Conservation (phyloP, 2,797 vertebrate species). For the Fundulus diaphanus region DNA sequence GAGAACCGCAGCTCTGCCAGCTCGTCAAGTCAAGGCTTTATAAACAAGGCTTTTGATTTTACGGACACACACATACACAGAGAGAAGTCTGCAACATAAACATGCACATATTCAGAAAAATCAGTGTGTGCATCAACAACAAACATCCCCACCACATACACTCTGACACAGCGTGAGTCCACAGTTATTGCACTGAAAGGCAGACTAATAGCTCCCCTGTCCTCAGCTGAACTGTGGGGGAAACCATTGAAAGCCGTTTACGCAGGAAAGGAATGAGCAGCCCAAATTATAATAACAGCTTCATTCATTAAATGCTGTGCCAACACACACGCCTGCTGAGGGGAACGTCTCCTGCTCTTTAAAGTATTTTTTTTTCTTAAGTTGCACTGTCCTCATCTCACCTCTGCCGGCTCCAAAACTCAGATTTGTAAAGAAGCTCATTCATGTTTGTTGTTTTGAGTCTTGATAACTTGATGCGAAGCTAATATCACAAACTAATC, state of each 20-base stretch:
- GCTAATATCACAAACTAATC: conserved; percentile 18
- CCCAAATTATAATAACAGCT: conserved; percentile 41
- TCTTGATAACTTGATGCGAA: neutral
- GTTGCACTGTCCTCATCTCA: neutral
- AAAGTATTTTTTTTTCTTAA: conserved; percentile 20
- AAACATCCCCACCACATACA: conserved; percentile 49
- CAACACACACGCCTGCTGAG: conserved; percentile 34
- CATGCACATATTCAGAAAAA: conserved; percentile 18
- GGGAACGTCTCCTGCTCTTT: conserved; percentile 48
- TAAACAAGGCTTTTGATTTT: conserved; percentile 54
- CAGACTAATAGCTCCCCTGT: conserved; percentile 57
- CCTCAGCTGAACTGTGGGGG: conserved; percentile 69
- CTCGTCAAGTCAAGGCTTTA: conserved; percentile 10
- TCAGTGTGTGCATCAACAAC: conserved; percentile 51
- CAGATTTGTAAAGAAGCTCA: neutral
- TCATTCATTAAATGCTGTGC: conserved; percentile 60
- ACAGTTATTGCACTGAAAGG: conserved; percentile 56
- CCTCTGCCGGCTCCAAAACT: conserved; percentile 1
- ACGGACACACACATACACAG: conserved; percentile 17
- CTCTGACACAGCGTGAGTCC: conserved; percentile 46
- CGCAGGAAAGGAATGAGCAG: conserved; percentile 34
- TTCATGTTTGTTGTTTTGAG: conserved; percentile 45
- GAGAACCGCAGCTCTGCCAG: conserved; percentile 36
- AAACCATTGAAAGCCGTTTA: conserved; percentile 47
- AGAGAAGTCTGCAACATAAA: neutral